A percentile compares a stretch with the other conserved stretches of the same genome.
Conservation (phyloP, 2,113 vertebrate genomes). For the Pterocles orientalis region DNA sequence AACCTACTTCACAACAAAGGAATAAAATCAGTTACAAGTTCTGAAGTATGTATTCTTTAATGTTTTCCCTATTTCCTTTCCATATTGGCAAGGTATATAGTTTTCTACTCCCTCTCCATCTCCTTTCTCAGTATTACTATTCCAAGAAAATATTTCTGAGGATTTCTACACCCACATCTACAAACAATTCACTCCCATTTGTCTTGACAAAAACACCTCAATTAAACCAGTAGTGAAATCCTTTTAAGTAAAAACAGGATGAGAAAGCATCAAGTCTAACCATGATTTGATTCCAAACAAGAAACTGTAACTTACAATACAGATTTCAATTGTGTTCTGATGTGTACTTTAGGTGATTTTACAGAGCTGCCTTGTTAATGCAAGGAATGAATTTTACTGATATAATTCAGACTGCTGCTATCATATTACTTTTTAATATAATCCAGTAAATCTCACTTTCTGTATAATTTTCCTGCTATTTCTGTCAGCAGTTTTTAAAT, state of each 20-base stretch:
- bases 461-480: background rate
- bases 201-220: background rate
- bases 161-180: background rate
- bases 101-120: background rate
- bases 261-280: background rate
- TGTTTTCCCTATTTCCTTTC: background rate
- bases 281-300: background rate
- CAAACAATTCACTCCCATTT: background rate
- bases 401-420: background rate
- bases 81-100: background rate
- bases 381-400: background rate
- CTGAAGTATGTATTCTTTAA: background rate
- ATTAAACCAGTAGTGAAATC: background rate
- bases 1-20: background rate
- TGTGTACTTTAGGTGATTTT: background rate
- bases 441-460: too few relatives aligned
- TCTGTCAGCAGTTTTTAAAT: background rate
- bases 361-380: background rate
- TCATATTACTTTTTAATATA: background rate
- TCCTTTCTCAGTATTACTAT: background rate
- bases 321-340: background rate
- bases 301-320: background rate
- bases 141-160: background rate
- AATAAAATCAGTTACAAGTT: background rate
- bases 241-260: background rate